phyloP scores from a whole-genome alignment of 2,888 invertebrate genomes.

The Luffia ferchaultella region DNA sequence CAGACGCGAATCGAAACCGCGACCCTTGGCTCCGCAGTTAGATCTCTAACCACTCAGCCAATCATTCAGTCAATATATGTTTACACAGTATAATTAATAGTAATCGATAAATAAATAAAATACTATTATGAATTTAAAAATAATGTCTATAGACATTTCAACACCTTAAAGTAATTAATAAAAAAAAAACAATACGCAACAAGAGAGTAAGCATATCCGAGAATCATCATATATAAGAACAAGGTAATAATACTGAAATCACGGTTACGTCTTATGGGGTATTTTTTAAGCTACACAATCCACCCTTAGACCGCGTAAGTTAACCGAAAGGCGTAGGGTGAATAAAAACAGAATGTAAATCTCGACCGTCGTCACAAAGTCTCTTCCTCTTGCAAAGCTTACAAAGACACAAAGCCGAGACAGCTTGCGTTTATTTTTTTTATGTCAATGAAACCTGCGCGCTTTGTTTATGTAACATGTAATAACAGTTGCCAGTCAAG shows the following conservation, averaged over 20 bases:
- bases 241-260: background rate
- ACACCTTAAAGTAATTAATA: background rate
- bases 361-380: background rate
- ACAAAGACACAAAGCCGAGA: background rate
- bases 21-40: too few relatives aligned
- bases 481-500: too few relatives aligned
- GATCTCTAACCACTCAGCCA: too few relatives aligned
- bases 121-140: too few relatives aligned
- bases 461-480: too few relatives aligned
- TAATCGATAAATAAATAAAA: too few relatives aligned
- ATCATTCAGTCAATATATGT: too few relatives aligned
- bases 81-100: too few relatives aligned
- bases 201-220: too few relatives aligned
- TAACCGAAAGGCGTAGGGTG: background rate
- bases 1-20: too few relatives aligned
- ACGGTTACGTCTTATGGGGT: background rate
- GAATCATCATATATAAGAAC: background rate
- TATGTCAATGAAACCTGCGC: too few relatives aligned
- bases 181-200: background rate
- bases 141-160: too few relatives aligned
- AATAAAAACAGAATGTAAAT: background rate
- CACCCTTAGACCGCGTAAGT: background rate
- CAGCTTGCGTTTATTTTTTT: background rate
- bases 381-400: background rate
- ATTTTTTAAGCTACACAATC: background rate